Percentiles rank a stretch among this genome's conserved stretches.
Conservation (phyloP, 2,888 invertebrate genomes). For the Argyra leucocephala region DNA sequence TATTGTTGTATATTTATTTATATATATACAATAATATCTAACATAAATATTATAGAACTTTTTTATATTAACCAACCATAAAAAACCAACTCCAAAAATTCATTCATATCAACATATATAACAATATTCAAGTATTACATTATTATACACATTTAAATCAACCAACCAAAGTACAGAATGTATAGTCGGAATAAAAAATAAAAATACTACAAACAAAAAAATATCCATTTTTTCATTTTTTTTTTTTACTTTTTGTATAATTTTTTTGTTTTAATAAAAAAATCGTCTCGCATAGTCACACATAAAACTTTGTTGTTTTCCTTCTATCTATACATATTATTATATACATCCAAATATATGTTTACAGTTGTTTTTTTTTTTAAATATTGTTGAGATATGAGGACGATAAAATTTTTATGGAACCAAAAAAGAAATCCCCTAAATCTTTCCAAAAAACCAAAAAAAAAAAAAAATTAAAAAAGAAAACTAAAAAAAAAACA, state of each 20-base stretch:
- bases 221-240: not conserved
- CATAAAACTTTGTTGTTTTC: not conserved
- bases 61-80: conserved; percentile 4
- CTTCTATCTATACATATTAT: not conserved
- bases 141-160: not conserved
- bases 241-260: not conserved
- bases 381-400: not conserved
- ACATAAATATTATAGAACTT: not conserved
- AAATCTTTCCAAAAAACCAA: not conserved
- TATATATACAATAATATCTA: not conserved
- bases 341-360: not conserved
- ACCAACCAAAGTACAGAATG: not conserved
- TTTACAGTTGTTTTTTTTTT: not conserved
- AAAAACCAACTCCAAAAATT: not conserved
- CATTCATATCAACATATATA: not conserved
- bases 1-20: not conserved
- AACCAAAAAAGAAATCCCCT: not conserved
- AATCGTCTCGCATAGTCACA: conserved; percentile 6
- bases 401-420: conserved; percentile 2
- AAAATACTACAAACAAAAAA: not conserved
- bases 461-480: not conserved
- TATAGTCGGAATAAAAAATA: not conserved
- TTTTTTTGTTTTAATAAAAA: not conserved
- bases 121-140: no score
- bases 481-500: not conserved